Conservation (phyloP, 2,797 vertebrate species). For the Chelon labrosus region DNA sequence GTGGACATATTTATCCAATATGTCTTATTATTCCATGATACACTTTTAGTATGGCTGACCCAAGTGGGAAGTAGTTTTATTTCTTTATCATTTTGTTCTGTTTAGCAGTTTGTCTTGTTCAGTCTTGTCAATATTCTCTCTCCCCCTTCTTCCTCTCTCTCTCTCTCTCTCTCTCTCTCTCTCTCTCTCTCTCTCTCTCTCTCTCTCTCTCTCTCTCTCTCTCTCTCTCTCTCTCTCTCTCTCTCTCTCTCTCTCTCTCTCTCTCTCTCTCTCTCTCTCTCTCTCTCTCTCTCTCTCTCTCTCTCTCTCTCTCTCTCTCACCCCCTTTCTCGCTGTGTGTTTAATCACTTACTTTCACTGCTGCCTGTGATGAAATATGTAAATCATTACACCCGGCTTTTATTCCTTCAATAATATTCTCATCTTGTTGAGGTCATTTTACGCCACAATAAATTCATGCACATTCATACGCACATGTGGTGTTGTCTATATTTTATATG, state of each 20-base stretch:
- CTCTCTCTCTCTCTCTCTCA: constrained; percentile 12
- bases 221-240: too few relatives aligned
- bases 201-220: constrained; percentile 22
- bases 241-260: constrained; percentile 1
- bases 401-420: constrained; percentile 82
- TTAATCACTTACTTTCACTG: constrained; percentile 73
- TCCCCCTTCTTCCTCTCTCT: constrained; percentile 2
- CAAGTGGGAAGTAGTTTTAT: constrained; percentile 70
- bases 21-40: constrained; percentile 67
- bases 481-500: constrained; percentile 83
- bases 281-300: constrained; percentile 29
- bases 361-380: constrained; percentile 84
- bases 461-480: constrained; percentile 69
- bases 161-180: too few relatives aligned
- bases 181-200: constrained; percentile 23
- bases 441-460: constrained; percentile 75
- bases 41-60: constrained; percentile 61
- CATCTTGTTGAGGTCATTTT: constrained; percentile 81
- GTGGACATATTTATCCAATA: constrained; percentile 64
- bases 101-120: constrained; percentile 73
- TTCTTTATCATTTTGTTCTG: constrained; percentile 74
- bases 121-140: constrained; percentile 65
- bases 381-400: constrained; percentile 82
- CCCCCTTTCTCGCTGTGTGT: constrained; percentile 58
- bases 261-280: neutral